These are phyloP conservation scores for Benitochromis conjunctus DNA, from an alignment of 2,113 vertebrate genomes.

Conservation along the genomic window DNA sequence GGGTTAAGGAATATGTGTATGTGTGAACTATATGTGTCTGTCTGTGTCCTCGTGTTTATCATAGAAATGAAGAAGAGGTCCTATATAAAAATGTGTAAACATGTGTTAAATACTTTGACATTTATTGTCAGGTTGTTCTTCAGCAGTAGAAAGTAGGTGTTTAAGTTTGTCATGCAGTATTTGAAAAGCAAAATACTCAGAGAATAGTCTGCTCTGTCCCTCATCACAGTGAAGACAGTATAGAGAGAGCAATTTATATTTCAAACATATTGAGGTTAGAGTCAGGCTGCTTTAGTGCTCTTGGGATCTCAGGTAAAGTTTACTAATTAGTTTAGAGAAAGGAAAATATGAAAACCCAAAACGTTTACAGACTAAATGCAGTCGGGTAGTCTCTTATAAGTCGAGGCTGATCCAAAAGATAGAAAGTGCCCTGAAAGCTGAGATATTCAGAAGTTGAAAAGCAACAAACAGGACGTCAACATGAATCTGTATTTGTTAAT, in stretches of 20 bases:
- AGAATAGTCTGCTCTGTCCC: background rate
- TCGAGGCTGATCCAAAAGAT: background rate
- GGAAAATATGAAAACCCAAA: background rate
- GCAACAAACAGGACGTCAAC: background rate
- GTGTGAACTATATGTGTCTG: background rate
- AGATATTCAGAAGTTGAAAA: background rate
- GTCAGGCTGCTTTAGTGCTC: background rate
- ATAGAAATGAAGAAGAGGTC: background rate
- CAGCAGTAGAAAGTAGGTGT: background rate
- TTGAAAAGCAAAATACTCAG: background rate
- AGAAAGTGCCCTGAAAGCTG: background rate
- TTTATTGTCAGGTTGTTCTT: background rate
- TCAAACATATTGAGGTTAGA: background rate
- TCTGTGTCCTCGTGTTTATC: background rate
- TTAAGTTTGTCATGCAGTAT: background rate
- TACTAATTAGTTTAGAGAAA: background rate
- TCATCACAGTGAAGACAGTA: background rate
- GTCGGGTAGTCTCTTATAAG: background rate
- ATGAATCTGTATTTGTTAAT: background rate
- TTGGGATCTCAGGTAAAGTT: background rate
- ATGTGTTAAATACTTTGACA: background rate
- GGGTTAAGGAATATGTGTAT: background rate
- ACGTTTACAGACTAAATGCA: background rate
- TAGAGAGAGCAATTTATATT: background rate
- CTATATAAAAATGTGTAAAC: background rate